phyloP scores from a whole-genome alignment of 2,113 vertebrate species.

The Podarcis muralis region DNA sequence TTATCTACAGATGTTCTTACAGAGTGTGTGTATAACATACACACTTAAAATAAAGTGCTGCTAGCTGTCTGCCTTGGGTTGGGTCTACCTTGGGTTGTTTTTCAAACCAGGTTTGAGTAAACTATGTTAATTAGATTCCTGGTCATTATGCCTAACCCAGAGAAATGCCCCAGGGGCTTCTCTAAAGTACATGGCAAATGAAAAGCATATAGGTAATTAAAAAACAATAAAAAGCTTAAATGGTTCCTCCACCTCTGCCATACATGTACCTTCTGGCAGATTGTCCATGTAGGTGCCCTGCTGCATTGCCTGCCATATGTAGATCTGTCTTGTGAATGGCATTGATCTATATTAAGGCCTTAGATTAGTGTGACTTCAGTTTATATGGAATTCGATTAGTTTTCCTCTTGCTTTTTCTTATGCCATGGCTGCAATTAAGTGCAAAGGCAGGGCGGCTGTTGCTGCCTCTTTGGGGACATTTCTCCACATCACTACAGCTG shows the following conservation, averaged over 20 bases:
- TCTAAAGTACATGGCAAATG: neutral
- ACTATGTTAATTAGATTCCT: slow-evolving; percentile 1
- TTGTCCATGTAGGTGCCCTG: neutral
- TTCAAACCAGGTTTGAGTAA: neutral
- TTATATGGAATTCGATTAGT: neutral
- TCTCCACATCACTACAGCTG: no score
- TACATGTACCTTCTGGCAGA: no score
- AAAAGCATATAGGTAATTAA: neutral
- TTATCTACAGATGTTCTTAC: no score
- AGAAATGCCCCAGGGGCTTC: neutral
- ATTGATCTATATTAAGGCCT: neutral
- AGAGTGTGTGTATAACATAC: no score
- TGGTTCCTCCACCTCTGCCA: neutral
- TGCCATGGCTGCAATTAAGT: neutral
- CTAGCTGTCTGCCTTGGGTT: neutral
- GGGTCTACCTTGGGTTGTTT: neutral
- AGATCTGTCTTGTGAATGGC: neutral
- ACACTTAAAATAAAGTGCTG: no score
- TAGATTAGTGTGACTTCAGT: neutral
- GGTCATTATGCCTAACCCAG: neutral
- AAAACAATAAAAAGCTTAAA: neutral
- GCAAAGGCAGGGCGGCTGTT: neutral
- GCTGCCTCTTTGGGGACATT: neutral
- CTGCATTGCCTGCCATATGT: neutral
- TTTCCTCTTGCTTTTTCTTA: neutral